Evolutionary conservation across 2,888 invertebrate genomes (phyloP), one percentile per base, ranked within the genome.

Genomic region (Anodontia alba): DNA sequence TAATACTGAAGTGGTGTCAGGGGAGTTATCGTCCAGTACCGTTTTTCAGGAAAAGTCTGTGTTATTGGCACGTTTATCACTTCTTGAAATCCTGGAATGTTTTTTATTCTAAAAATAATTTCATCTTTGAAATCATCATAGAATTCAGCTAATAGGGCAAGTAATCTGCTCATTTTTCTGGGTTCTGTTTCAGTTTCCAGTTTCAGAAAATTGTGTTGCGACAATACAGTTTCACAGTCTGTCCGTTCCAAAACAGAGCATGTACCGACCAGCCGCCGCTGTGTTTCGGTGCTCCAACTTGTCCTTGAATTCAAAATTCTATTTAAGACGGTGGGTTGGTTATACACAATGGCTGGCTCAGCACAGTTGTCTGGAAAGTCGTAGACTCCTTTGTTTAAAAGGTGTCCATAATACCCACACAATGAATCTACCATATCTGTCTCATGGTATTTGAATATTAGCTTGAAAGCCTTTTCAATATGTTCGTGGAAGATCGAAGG

Each of bases 331-430:
- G 31, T 31, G 2, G 62, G 62, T 17, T 62, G 62, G 29, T 62
- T 62, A 17, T 33, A 62, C 5, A 62, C 23, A 33, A 62, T 62
- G 3, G 62, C 62, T 3, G 33, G 3, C 33, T 62, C 62, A 17
- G 62, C 62, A 62, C 31, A 62, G 33, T 33, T 62, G 62, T 62
- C 62, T 33, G 62, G 62, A 33, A 62, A 62, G 62, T 62, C 62
- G 20, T 33, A 62, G 1, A 62, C 33, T 1, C 62, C 62, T 33
- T 33, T 31, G 26, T 62, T 26, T 33, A 62, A 62, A 31, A 62
- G 62, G 5, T 62, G 8, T 33, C 31, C 23, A 17, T 17, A 62
- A 20, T 62, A 62, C 8, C 33, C 62, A 31, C 10, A 17, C 12
- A 62, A 20, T 15, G 62, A 3, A 33, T 62, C 62, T 29, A 10